These are phyloP conservation scores for Elaphurus davidianus DNA, from an alignment of 2,113 vertebrate genomes.

Conservation along the genomic window DNA sequence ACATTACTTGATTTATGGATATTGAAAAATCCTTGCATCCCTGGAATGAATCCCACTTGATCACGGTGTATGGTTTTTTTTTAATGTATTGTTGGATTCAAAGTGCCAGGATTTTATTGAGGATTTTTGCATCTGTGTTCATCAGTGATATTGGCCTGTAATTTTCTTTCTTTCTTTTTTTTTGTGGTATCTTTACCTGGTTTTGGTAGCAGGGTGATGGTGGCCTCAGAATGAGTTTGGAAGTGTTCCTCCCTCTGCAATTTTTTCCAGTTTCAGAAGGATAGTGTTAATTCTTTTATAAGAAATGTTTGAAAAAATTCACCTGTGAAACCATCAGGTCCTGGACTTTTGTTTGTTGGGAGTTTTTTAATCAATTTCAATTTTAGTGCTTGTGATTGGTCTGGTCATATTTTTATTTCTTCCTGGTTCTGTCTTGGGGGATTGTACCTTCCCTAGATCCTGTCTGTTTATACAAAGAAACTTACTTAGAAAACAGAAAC, in stretches of 20 bases:
- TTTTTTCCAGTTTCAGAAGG: neutral
- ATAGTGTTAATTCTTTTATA: neutral
- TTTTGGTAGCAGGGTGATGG: neutral
- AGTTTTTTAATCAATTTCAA: neutral
- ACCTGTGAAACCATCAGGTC: neutral
- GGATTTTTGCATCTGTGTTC: neutral
- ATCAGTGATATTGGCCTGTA: fast-evolving
- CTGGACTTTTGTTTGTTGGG: neutral
- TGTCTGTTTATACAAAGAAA: neutral
- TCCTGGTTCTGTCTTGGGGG: neutral
- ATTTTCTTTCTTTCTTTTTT: neutral
- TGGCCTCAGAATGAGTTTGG: neutral
- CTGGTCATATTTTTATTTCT: neutral
- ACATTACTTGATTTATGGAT: neutral
- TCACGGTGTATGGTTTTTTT: neutral
- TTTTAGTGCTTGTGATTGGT: neutral
- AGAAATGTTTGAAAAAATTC: neutral
- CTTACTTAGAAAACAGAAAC: neutral
- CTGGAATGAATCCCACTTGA: neutral
- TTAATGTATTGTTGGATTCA: neutral
- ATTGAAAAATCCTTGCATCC: neutral
- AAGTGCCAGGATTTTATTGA: neutral
- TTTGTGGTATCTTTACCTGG: neutral
- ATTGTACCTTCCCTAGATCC: neutral
- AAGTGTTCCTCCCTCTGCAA: neutral